A percentile compares a stretch with the other conserved stretches of the same genome.
These are phyloP conservation scores for Arothron firmamentum DNA, from an alignment of 2,113 vertebrate genomes.

Conservation along the genomic window DNA sequence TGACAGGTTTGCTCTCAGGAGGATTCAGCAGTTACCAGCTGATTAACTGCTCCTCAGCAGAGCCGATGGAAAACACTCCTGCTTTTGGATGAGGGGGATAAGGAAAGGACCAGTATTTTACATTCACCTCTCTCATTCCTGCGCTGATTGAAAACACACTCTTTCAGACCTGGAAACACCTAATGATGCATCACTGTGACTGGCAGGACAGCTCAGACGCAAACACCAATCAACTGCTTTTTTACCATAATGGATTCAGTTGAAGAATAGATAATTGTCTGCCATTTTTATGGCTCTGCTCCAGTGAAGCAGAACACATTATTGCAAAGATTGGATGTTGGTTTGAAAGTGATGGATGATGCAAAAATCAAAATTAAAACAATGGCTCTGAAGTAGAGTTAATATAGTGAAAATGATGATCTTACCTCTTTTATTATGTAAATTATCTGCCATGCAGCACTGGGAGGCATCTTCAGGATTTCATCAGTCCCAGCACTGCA, in stretches of 20 bases:
- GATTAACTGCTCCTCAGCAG: constrained; percentile 29
- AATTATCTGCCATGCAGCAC: too few species aligned
- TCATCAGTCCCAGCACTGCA: too few species aligned
- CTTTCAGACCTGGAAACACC: neutral
- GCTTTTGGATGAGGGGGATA: too few species aligned
- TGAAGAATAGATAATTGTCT: constrained; percentile 29
- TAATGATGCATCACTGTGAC: constrained; percentile 26
- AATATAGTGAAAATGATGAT: too few species aligned
- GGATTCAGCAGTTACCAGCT: constrained; percentile 15
- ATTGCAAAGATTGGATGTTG: constrained; percentile 5
- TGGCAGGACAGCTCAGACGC: constrained; percentile 29
- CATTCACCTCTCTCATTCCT: too few species aligned
- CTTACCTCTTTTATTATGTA: too few species aligned
- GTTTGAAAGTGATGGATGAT: neutral
- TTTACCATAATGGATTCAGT: constrained; percentile 2
- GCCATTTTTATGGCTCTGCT: constrained; percentile 25
- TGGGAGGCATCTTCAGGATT: too few species aligned
- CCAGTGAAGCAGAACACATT: constrained; percentile 7
- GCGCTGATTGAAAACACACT: too few species aligned
- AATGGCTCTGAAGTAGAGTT: too few species aligned
- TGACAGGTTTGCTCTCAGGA: constrained; percentile 10
- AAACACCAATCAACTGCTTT: constrained; percentile 13
- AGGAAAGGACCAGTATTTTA: too few species aligned
- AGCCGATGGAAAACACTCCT: neutral
- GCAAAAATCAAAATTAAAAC: neutral